Percentiles rank a stretch among this genome's conserved stretches.
Evolutionary conservation across 2,113 vertebrate species (phyloP).

Genomic region (Rutilus rutilus): DNA sequence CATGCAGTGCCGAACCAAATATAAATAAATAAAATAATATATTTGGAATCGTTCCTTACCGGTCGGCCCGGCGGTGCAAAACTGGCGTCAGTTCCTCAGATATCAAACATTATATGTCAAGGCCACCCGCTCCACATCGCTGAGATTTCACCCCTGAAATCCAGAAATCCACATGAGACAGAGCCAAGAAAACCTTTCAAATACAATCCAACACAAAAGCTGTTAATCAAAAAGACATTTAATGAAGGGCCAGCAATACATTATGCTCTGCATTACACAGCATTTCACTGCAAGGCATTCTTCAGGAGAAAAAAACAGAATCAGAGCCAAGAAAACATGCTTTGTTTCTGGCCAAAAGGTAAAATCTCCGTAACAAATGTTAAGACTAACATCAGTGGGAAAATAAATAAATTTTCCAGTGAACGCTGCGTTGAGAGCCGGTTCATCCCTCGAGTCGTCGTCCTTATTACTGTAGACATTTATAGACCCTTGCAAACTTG

Average conservation of each 20-base stretch:
- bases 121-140: constrained; percentile 46
- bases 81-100: not conserved
- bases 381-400: constrained; percentile 47
- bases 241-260: constrained; percentile 28
- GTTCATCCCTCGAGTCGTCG: constrained; percentile 43
- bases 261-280: constrained; percentile 17
- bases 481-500: constrained; percentile 50
- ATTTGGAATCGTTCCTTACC: too few relatives aligned
- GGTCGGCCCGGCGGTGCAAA: too few relatives aligned
- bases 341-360: constrained; percentile 46
- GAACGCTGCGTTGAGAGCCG: constrained; percentile 56
- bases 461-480: constrained; percentile 61
- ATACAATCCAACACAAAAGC: constrained; percentile 19
- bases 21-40: too few relatives aligned
- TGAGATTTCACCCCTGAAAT: constrained; percentile 37
- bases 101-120: not conserved
- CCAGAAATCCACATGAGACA: constrained; percentile 35
- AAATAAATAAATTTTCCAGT: constrained; percentile 60
- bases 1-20: too few relatives aligned
- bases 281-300: constrained; percentile 15
- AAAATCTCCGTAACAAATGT: constrained; percentile 49
- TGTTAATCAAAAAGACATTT: constrained; percentile 44
- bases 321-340: constrained; percentile 50
- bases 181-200: constrained; percentile 58
- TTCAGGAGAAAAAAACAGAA: not conserved